phyloP scores from a whole-genome alignment of 2,888 invertebrate species.

The Drosophila mimetica region DNA sequence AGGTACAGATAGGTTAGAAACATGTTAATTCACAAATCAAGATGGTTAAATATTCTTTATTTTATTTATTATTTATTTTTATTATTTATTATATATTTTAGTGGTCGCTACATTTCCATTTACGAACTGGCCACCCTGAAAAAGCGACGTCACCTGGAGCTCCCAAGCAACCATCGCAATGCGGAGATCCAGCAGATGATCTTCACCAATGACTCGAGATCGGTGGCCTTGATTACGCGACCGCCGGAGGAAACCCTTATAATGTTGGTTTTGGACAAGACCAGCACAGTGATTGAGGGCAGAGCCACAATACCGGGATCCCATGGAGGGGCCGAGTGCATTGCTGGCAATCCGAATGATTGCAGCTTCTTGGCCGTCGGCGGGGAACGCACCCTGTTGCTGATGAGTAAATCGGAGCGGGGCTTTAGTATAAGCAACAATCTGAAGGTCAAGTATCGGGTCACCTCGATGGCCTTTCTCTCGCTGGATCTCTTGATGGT shows the following conservation, averaged over 20 bases:
- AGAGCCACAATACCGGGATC: conserved; percentile 76
- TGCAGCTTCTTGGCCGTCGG: conserved; percentile 88
- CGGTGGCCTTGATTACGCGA: conserved; percentile 91
- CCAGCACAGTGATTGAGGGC: conserved; percentile 85
- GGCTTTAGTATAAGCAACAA: conserved; percentile 87
- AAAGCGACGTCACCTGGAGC: conserved; percentile 88
- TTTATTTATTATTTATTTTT: too few relatives aligned
- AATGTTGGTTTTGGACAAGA: conserved; percentile 92
- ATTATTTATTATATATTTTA: too few relatives aligned
- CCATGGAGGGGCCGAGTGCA: conserved; percentile 76
- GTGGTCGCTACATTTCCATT: conserved; percentile 82
- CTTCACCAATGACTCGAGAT: conserved; percentile 92
- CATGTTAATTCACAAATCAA: not conserved
- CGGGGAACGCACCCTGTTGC: conserved; percentile 87
- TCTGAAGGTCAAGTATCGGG: conserved; percentile 91
- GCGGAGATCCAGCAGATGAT: conserved; percentile 64
- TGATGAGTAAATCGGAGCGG: conserved; percentile 89
- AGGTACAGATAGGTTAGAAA: not conserved
- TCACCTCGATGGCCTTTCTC: conserved; percentile 92
- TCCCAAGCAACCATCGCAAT: conserved; percentile 85
- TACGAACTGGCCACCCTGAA: conserved; percentile 90
- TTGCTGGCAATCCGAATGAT: conserved; percentile 87
- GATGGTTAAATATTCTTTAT: too few relatives aligned
- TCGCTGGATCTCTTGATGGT: conserved; percentile 90
- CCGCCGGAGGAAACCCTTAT: conserved; percentile 88